Evolutionary conservation across 2,888 invertebrate species (phyloP).

Genomic region (Pyrocoelia pectoralis): DNA sequence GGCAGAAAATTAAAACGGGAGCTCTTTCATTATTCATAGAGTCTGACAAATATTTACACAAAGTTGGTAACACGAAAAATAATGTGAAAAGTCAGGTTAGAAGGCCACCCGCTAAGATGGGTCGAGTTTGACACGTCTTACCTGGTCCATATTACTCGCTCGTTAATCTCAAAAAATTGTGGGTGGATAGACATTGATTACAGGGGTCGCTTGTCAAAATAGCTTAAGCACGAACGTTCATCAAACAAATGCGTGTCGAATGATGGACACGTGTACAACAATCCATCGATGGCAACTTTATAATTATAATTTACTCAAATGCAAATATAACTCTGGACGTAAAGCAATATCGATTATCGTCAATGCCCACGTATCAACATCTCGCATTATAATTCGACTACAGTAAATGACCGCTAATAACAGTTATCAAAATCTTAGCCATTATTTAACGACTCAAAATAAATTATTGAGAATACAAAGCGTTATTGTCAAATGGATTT

Average conservation of each 20-base stretch:
- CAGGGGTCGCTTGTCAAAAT: constrained; percentile 47
- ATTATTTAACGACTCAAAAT: constrained; percentile 49
- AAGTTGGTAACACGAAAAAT: constrained; percentile 47
- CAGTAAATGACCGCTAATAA: constrained; percentile 50
- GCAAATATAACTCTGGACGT: constrained; percentile 24
- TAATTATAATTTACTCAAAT: constrained; percentile 24
- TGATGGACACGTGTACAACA: constrained; percentile 36
- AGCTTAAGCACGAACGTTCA: constrained; percentile 42
- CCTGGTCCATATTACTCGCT: constrained; percentile 48
- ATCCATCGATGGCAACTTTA: constrained; percentile 15
- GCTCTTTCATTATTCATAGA: constrained; percentile 53
- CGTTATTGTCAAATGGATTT: background rate
- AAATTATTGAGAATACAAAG: constrained; percentile 20
- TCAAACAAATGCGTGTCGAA: constrained; percentile 39
- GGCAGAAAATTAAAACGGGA: constrained; percentile 51
- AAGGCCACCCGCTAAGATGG: constrained; percentile 46
- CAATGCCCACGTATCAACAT: constrained; percentile 43
- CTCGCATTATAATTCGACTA: constrained; percentile 38
- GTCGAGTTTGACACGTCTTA: constrained; percentile 44
- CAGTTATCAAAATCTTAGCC: constrained; percentile 46
- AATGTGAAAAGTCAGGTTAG: constrained; percentile 36
- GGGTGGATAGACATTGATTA: constrained; percentile 46
- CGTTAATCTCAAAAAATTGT: constrained; percentile 49
- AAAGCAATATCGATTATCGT: constrained; percentile 39
- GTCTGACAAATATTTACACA: constrained; percentile 53